These are phyloP conservation scores for Apogon hyalosoma DNA, from an alignment of 2,797 vertebrate species.

Conservation along the genomic window DNA sequence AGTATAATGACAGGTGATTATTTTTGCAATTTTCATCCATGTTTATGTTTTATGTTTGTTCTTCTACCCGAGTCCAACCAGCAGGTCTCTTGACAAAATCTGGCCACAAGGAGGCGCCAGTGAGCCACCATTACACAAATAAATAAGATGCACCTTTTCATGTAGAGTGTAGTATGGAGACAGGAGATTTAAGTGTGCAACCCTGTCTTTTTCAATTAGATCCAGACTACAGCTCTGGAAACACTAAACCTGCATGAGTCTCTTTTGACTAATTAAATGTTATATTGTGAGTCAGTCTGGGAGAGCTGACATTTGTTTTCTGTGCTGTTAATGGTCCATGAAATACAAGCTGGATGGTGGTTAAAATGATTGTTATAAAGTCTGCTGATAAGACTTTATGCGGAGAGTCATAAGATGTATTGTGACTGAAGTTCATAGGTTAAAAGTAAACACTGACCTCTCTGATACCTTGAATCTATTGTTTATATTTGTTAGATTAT, in stretches of 20 bases:
- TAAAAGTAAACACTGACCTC: background rate
- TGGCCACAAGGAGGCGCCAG: constrained; percentile 61
- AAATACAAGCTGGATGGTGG: background rate
- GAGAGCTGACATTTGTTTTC: background rate
- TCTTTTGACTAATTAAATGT: background rate
- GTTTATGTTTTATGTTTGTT: too few species aligned
- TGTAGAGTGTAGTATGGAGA: background rate
- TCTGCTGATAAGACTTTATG: background rate
- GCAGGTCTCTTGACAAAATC: background rate
- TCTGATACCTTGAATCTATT: background rate
- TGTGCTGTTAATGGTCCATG: background rate
- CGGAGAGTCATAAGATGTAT: background rate
- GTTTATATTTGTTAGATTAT: background rate
- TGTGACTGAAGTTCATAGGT: background rate
- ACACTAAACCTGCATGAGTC: background rate
- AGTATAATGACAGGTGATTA: too few species aligned
- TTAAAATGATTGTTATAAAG: background rate
- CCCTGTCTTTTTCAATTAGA: too few species aligned
- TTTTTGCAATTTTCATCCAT: too few species aligned
- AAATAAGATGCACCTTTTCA: background rate
- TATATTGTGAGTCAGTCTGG: background rate
- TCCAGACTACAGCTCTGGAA: background rate
- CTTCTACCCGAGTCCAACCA: background rate
- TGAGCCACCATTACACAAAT: background rate
- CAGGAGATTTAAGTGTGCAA: too few species aligned